Evolutionary conservation across 2,797 vertebrate species (phyloP).

Genomic region (Myiotriccus ornatus): DNA sequence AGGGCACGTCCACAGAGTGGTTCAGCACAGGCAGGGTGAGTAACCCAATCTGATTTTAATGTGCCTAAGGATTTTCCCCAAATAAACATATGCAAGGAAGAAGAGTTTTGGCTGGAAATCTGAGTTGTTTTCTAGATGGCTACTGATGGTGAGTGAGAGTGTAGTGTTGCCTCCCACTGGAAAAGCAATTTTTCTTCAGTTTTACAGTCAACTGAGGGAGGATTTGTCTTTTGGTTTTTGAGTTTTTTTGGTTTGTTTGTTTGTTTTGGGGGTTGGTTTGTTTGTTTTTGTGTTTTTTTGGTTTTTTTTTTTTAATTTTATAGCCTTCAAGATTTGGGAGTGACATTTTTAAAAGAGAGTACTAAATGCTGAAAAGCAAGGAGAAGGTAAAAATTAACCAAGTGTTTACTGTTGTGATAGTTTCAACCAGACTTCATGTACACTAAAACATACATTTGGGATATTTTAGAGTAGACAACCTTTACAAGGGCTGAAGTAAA

Average conservation of each 20-base stretch:
- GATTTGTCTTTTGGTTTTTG: neutral
- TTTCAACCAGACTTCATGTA: neutral
- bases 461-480: neutral
- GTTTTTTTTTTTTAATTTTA: neutral
- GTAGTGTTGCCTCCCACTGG: neutral
- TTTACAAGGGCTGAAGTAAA: neutral
- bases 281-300: too few relatives aligned
- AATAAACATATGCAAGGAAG: neutral
- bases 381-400: neutral
- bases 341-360: neutral
- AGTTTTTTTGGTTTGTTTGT: too few relatives aligned
- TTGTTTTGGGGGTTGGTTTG: too few relatives aligned
- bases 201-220: neutral
- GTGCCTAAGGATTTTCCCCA: neutral
- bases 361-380: neutral
- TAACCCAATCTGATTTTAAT: neutral
- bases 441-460: neutral
- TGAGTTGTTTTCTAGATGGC: neutral
- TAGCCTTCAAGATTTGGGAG: neutral
- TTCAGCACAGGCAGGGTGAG: neutral
- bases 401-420: neutral
- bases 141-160: neutral
- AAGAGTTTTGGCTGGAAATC: neutral
- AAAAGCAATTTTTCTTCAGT: neutral
- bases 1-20: neutral